These are phyloP conservation scores for Lagopus muta DNA, from an alignment of 2,113 vertebrate species.

Conservation along the genomic window DNA sequence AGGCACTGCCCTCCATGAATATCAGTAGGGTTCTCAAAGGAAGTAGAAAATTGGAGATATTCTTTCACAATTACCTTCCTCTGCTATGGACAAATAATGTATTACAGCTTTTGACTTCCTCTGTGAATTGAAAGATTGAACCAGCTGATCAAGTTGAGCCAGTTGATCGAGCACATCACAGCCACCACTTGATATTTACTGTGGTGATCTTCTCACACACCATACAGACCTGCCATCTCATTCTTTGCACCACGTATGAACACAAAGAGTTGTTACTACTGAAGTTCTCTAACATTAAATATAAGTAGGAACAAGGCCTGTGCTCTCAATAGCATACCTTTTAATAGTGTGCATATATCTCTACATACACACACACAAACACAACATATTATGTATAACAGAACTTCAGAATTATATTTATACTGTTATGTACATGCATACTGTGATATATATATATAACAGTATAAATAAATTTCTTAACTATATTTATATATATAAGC, in stretches of 20 bases:
- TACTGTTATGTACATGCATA: too few relatives aligned
- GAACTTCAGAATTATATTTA: too few relatives aligned
- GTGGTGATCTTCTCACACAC: background rate
- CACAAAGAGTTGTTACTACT: background rate
- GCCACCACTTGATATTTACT: background rate
- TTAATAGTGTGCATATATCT: background rate
- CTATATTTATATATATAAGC: too few relatives aligned
- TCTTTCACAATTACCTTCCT: background rate
- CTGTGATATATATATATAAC: too few relatives aligned
- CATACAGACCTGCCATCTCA: background rate
- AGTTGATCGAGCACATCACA: background rate
- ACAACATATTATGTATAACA: too few relatives aligned
- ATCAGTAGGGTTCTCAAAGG: background rate
- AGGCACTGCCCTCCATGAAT: background rate
- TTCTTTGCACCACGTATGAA: background rate
- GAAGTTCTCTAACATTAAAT: background rate
- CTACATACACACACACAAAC: too few relatives aligned
- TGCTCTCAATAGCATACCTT: background rate
- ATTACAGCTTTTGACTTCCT: background rate
- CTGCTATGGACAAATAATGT: background rate
- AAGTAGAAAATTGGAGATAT: background rate
- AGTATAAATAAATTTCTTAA: too few relatives aligned
- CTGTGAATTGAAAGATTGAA: background rate
- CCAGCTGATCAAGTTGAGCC: background rate
- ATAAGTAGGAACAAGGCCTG: background rate